Evolutionary conservation across 2,113 vertebrate genomes (phyloP).

Genomic region (Octodon degus): DNA sequence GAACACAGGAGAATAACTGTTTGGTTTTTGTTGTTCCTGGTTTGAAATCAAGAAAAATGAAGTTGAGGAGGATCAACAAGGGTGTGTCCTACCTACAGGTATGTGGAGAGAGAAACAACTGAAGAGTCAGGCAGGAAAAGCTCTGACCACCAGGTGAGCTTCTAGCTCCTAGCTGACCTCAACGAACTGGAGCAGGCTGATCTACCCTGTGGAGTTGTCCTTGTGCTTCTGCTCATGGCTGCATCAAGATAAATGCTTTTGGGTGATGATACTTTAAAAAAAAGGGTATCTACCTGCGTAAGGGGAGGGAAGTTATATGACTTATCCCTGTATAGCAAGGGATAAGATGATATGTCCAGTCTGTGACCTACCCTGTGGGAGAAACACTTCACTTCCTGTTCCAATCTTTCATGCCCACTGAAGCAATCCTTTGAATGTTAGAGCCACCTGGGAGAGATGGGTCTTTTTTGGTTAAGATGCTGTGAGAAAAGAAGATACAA

Average conservation of each 20-base stretch:
- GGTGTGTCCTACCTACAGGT: background rate
- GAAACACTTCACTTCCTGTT: background rate
- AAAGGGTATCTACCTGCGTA: background rate
- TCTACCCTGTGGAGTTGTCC: background rate
- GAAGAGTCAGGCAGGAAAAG: background rate
- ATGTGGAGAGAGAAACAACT: background rate
- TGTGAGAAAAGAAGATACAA: background rate
- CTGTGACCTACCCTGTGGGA: background rate
- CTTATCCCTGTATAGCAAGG: background rate
- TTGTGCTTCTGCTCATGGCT: background rate
- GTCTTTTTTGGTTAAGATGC: background rate
- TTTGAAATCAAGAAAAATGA: slow-evolving; percentile 50
- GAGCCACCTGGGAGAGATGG: background rate
- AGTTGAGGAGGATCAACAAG: background rate
- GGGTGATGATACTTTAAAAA: slow-evolving; percentile 52
- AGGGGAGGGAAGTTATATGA: background rate
- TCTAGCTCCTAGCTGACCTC: background rate
- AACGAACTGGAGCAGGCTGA: background rate
- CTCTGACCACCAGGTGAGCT: background rate
- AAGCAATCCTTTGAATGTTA: background rate
- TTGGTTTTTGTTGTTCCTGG: background rate
- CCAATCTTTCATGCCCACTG: background rate
- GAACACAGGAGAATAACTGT: background rate
- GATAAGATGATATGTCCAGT: slow-evolving; percentile 43
- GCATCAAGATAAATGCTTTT: slow-evolving; percentile 67